Percentiles rank a stretch among this genome's conserved stretches.
Evolutionary conservation across 1,140 invertebrate genomes (phyloP).

Genomic region (Drosophila leontia): DNA sequence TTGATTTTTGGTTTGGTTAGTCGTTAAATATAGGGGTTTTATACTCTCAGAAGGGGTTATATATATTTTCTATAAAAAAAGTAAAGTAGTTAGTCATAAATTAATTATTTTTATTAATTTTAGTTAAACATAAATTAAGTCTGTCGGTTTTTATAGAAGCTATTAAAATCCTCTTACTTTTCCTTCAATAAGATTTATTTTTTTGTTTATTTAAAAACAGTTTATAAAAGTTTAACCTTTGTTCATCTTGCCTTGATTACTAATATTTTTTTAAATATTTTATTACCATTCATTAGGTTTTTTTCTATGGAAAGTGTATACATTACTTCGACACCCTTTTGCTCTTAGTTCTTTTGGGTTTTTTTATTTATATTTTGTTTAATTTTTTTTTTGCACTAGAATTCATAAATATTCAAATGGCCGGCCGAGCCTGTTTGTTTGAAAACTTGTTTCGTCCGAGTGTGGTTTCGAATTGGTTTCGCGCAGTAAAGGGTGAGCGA

Average conservation of each 20-base stretch:
- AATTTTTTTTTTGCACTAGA: constrained; percentile 42
- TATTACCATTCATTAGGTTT: neutral
- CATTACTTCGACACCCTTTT: neutral
- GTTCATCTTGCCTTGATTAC: neutral
- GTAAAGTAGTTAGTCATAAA: too few relatives aligned
- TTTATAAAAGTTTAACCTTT: neutral
- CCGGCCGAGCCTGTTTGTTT: constrained; percentile 62
- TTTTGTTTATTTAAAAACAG: too few relatives aligned
- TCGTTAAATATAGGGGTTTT: neutral
- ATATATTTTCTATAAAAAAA: neutral
- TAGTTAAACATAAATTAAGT: neutral
- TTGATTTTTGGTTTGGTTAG: constrained; percentile 3
- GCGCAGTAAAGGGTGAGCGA: constrained; percentile 69
- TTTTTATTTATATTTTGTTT: constrained; percentile 9
- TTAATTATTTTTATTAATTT: neutral
- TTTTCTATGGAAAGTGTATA: neutral
- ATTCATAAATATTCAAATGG: constrained; percentile 68
- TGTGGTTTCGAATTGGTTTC: constrained; percentile 43
- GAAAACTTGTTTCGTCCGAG: constrained; percentile 63
- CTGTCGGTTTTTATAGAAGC: too few relatives aligned
- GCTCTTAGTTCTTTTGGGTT: neutral
- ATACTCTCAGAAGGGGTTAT: constrained; percentile 1
- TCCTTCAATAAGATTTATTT: too few relatives aligned
- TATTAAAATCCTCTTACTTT: neutral
- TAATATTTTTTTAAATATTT: neutral